These are phyloP conservation scores for Latrodectus hesperus DNA, from an alignment of 2,888 invertebrate genomes.

Conservation along the genomic window DNA sequence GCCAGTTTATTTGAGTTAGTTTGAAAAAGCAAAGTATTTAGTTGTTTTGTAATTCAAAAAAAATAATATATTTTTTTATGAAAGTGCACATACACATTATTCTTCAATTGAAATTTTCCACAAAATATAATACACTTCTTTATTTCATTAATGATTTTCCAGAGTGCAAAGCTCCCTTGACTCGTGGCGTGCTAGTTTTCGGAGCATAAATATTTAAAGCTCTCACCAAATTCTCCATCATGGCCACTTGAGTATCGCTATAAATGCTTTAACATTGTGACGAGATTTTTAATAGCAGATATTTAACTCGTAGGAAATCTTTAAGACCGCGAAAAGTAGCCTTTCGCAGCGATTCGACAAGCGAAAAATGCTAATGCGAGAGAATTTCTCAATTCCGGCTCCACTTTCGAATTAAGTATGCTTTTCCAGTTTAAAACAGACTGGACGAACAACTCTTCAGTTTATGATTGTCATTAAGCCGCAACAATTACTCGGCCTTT, in stretches of 20 bases:
- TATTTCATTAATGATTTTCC: too few species aligned
- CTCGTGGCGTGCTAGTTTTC: background rate
- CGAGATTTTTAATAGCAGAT: conserved; percentile 3
- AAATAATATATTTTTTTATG: too few species aligned
- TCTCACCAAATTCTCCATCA: background rate
- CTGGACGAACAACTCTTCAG: background rate
- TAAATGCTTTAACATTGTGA: background rate
- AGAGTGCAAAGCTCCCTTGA: background rate
- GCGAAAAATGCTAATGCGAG: background rate
- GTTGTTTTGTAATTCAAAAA: too few species aligned
- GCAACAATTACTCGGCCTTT: too few species aligned
- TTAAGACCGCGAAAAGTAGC: background rate
- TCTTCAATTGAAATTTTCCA: too few species aligned
- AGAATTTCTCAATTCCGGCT: background rate
- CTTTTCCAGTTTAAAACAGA: background rate
- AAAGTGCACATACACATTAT: too few species aligned
- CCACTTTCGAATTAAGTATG: background rate
- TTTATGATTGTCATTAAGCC: background rate
- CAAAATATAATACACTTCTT: too few species aligned
- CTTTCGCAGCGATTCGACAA: too few species aligned
- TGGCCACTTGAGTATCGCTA: background rate
- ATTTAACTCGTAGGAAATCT: background rate
- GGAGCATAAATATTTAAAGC: background rate
- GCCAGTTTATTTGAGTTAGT: too few species aligned
- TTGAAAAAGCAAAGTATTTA: too few species aligned